A percentile compares a stretch with the other conserved stretches of the same genome.
These are phyloP conservation scores for Pogonognathellus flavescens DNA, from an alignment of 1,140 invertebrate genomes.

Conservation along the genomic window DNA sequence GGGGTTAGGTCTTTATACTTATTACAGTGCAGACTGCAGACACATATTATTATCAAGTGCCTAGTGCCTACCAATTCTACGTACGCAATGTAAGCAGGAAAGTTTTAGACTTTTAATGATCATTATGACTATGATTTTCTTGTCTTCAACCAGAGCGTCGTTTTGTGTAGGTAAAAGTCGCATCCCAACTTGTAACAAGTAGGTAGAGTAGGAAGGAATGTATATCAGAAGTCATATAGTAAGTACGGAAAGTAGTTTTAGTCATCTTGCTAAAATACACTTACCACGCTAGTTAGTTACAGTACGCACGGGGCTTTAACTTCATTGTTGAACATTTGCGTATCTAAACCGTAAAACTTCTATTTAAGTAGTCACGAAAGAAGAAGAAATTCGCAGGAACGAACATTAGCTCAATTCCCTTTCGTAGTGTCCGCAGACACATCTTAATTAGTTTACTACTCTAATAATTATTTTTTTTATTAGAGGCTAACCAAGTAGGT, in stretches of 20 bases:
- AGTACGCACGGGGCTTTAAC: constrained; percentile 29
- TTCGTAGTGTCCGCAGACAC: constrained; percentile 27
- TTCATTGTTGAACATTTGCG: not conserved
- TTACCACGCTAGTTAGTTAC: not conserved
- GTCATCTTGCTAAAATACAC: no score
- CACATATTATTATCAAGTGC: not conserved
- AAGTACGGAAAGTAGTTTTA: no score
- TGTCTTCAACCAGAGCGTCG: not conserved
- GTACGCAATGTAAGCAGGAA: constrained; percentile 38
- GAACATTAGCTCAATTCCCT: constrained; percentile 31
- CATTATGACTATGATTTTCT: constrained; percentile 24
- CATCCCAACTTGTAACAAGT: no score
- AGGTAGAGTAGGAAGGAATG: no score
- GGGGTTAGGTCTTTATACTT: no score
- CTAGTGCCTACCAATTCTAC: not conserved
- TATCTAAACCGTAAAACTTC: constrained; percentile 1
- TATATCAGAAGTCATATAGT: no score
- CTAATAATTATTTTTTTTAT: constrained; percentile 40
- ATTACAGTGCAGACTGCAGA: no score
- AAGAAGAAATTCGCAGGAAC: constrained; percentile 1
- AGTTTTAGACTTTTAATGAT: constrained; percentile 39
- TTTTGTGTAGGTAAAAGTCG: not conserved
- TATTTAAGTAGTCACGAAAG: not conserved
- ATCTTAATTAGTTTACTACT: constrained; percentile 47
- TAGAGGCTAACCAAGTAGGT: no score